A percentile compares a stretch with the other conserved stretches of the same genome.
These are phyloP conservation scores for Chouioia cunea DNA, from an alignment of 2,888 invertebrate species.

Conservation along the genomic window DNA sequence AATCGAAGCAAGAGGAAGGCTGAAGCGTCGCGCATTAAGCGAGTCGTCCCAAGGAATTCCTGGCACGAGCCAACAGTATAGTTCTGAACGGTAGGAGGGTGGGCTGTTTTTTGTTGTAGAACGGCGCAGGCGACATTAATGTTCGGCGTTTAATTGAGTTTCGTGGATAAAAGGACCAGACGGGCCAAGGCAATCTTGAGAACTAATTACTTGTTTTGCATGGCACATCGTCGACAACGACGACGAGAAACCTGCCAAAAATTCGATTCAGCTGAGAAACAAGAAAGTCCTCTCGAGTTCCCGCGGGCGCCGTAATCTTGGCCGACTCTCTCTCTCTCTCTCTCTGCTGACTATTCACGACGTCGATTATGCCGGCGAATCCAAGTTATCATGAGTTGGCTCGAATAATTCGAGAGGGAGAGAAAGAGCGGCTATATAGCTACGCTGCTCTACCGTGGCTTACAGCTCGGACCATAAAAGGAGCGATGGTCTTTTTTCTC, in stretches of 20 bases:
- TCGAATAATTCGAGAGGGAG: constrained; percentile 42
- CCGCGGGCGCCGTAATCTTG: constrained; percentile 40
- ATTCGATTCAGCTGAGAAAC: constrained; percentile 39
- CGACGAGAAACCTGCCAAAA: constrained; percentile 39
- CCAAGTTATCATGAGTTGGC: constrained; percentile 44
- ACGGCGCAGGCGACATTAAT: constrained; percentile 2
- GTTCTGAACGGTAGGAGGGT: neutral
- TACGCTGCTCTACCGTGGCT: constrained; percentile 8
- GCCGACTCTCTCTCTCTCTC: constrained; percentile 5
- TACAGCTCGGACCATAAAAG: constrained; percentile 27
- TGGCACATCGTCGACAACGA: neutral
- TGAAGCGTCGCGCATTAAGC: neutral
- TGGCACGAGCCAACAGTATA: neutral
- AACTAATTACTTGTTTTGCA: constrained; percentile 47
- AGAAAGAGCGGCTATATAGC: constrained; percentile 1
- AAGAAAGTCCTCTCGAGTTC: constrained; percentile 35
- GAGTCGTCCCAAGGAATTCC: neutral
- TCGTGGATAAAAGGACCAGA: neutral
- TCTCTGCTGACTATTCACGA: constrained; percentile 44
- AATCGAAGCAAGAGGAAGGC: constrained; percentile 17
- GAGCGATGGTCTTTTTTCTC: constrained; percentile 1
- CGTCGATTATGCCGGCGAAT: constrained; percentile 43
- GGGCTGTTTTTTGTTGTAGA: constrained; percentile 6
- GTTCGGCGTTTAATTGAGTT: constrained; percentile 44
- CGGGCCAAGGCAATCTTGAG: constrained; percentile 27